phyloP scores from a whole-genome alignment of 2,888 invertebrate genomes.

The Galeopsomyia nigrocyanea region DNA sequence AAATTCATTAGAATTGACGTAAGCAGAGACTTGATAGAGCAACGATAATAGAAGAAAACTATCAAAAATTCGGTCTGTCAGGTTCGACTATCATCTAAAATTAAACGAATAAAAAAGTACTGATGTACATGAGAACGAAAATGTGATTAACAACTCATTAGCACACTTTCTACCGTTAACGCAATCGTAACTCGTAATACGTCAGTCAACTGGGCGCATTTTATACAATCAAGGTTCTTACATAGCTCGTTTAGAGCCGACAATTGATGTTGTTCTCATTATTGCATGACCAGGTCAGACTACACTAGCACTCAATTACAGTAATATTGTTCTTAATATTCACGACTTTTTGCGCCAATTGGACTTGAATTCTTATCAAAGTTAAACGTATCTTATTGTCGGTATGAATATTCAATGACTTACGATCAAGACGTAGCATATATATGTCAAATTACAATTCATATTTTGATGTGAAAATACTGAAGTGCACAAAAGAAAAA shows the following conservation, averaged over 20 bases:
- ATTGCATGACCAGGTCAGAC: too few relatives aligned
- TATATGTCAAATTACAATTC: too few relatives aligned
- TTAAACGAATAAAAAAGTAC: too few relatives aligned
- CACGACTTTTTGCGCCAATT: too few relatives aligned
- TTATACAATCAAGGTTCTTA: slow-evolving; percentile 27
- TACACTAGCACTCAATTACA: too few relatives aligned
- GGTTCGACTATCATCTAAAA: too few relatives aligned
- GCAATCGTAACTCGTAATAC: slow-evolving; percentile 25
- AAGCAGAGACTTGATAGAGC: too few relatives aligned
- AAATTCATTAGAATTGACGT: too few relatives aligned
- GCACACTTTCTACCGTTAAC: background rate
- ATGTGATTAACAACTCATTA: background rate
- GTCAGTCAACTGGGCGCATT: slow-evolving; percentile 31
- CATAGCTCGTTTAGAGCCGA: slow-evolving; percentile 17
- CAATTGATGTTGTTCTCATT: slow-evolving; percentile 11
- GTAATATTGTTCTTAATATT: too few relatives aligned
- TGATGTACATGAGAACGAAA: too few relatives aligned
- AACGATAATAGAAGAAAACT: too few relatives aligned
- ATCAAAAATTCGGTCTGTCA: too few relatives aligned
- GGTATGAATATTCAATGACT: background rate
- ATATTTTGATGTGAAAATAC: background rate
- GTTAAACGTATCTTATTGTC: background rate
- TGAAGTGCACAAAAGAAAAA: background rate
- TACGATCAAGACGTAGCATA: background rate
- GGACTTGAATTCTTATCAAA: background rate